A percentile compares a stretch with the other conserved stretches of the same genome.
phyloP scores from a whole-genome alignment of 2,113 vertebrate species.

The Paramisgurnus dabryanus region DNA sequence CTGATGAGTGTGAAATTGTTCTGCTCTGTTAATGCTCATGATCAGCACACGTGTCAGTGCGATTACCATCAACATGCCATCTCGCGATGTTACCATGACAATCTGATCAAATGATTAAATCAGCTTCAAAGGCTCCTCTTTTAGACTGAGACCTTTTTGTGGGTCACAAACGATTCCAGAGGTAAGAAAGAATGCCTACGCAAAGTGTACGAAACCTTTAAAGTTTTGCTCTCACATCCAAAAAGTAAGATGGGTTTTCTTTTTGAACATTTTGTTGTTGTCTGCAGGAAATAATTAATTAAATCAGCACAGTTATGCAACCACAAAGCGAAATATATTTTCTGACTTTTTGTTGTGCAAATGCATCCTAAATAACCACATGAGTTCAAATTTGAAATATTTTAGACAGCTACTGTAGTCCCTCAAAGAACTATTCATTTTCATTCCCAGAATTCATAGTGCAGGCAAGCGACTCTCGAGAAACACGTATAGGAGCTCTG shows the following conservation, averaged over 20 bases:
- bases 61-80: slow-evolving; percentile 47
- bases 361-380: slow-evolving; percentile 1
- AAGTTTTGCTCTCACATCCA: neutral
- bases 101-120: slow-evolving; percentile 43
- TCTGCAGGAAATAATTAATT: neutral
- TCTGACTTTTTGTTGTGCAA: neutral
- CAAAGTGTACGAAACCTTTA: neutral
- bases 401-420: neutral
- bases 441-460: neutral
- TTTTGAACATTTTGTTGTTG: neutral
- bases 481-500: neutral
- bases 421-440: neutral
- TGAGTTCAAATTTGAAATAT: neutral
- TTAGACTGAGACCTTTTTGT: slow-evolving; percentile 10
- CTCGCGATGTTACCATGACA: slow-evolving; percentile 44
- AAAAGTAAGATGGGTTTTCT: neutral
- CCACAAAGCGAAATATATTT: neutral
- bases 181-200: neutral
- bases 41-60: slow-evolving; percentile 39
- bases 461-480: neutral
- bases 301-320: slow-evolving; percentile 17
- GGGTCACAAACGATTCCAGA: slow-evolving; percentile 20
- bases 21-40: slow-evolving; percentile 36
- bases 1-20: slow-evolving; percentile 54
- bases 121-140: slow-evolving; percentile 42